Evolutionary conservation across 2,888 invertebrate genomes (phyloP).

Genomic region (Xestoiulus laeticollis): DNA sequence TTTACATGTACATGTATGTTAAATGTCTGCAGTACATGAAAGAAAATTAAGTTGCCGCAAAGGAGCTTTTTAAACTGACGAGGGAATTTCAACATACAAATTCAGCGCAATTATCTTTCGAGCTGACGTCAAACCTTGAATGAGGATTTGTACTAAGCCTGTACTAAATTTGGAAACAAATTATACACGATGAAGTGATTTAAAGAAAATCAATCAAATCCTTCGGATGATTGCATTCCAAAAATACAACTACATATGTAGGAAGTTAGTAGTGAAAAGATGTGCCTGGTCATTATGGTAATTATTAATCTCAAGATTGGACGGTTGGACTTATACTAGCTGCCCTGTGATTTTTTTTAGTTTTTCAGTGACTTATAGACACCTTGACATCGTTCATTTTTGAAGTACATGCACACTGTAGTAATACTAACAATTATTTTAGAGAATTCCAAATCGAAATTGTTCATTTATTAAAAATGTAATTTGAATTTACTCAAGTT

Average conservation of each 20-base stretch:
- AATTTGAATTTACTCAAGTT: too few species aligned
- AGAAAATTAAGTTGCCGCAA: not conserved
- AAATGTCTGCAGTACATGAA: not conserved
- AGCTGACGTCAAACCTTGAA: not conserved
- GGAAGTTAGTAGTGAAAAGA: not conserved
- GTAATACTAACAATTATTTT: too few species aligned
- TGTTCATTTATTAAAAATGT: too few species aligned
- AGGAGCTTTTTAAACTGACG: not conserved
- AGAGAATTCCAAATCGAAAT: too few species aligned
- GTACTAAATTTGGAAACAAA: not conserved
- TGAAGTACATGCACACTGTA: too few species aligned
- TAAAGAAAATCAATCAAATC: not conserved
- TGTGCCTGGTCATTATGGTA: not conserved
- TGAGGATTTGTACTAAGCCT: not conserved
- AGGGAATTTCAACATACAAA: not conserved
- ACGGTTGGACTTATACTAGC: too few species aligned
- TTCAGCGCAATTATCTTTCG: not conserved
- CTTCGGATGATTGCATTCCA: not conserved
- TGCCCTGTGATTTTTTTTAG: too few species aligned
- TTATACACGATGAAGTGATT: not conserved
- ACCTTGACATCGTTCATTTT: too few species aligned
- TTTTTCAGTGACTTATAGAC: too few species aligned
- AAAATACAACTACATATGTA: not conserved
- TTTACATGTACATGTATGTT: too few species aligned
- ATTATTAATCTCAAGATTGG: too few species aligned